A percentile compares a stretch with the other conserved stretches of the same genome.
phyloP scores from a whole-genome alignment of 2,888 invertebrate genomes.

The Deladenus siricidicola region DNA sequence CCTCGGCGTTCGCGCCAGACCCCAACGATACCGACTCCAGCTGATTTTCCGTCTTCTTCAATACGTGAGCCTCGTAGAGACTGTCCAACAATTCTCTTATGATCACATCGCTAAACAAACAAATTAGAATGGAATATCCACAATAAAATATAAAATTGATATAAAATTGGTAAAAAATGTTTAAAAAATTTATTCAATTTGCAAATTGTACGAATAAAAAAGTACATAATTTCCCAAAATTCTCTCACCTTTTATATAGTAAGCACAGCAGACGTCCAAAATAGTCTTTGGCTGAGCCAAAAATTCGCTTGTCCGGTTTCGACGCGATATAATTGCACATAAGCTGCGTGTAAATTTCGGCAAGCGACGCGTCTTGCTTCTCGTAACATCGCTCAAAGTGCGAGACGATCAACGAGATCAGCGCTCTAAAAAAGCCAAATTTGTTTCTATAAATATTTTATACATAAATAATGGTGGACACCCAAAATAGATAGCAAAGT shows the following conservation, averaged over 20 bases:
- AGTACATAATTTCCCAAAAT: too few species aligned
- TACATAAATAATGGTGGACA: too few species aligned
- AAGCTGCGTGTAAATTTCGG: conserved; percentile 1
- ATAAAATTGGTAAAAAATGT: too few species aligned
- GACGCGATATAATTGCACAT: background rate
- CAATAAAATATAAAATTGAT: too few species aligned
- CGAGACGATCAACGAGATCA: too few species aligned
- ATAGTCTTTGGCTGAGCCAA: conserved; percentile 25
- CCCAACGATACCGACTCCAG: background rate
- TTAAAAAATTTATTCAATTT: background rate
- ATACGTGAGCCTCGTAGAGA: background rate
- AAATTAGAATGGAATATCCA: too few species aligned
- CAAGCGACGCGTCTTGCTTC: too few species aligned
- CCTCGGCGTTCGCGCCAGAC: background rate
- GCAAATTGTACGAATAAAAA: background rate
- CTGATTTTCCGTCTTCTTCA: conserved; percentile 1
- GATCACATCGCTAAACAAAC: background rate
- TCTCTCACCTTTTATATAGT: conserved; percentile 22
- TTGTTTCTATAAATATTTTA: too few species aligned
- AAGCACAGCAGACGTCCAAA: conserved; percentile 20
- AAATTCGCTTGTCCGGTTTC: conserved; percentile 11
- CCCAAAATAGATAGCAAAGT: too few species aligned
- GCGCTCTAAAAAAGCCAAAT: too few species aligned
- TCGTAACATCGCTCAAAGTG: too few species aligned
- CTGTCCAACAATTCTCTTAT: background rate